Conservation (phyloP, 2,797 vertebrate species). For the Pseudochaenichthys georgianus region DNA sequence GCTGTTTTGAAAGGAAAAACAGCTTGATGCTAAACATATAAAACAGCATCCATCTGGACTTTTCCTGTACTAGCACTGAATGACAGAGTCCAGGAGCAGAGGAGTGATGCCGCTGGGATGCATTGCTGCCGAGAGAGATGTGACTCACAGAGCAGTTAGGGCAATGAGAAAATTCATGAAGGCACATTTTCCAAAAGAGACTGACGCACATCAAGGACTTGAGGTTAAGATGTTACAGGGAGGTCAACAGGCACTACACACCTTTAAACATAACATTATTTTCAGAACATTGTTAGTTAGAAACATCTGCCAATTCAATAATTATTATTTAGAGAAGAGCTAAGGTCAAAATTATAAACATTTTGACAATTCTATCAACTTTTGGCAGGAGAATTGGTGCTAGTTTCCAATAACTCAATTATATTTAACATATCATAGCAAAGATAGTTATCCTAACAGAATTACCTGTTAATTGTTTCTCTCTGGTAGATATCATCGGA, state of each 20-base stretch:
- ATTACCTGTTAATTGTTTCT: slow-evolving; percentile 7
- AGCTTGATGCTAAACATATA: slow-evolving; percentile 50
- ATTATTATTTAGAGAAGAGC: neutral
- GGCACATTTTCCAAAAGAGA: slow-evolving; percentile 64
- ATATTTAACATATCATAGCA: neutral
- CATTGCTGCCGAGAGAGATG: slow-evolving; percentile 60
- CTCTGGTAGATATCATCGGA: neutral
- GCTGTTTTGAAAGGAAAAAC: slow-evolving; percentile 49
- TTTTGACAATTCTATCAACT: too few species aligned
- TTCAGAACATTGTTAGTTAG: neutral
- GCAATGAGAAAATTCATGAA: slow-evolving; percentile 65
- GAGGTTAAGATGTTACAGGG: slow-evolving; percentile 25
- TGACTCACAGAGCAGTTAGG: slow-evolving; percentile 65
- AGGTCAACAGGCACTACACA: slow-evolving; percentile 20
- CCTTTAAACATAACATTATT: slow-evolving; percentile 6
- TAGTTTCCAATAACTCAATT: neutral
- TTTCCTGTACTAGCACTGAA: slow-evolving; percentile 39
- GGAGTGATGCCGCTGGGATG: slow-evolving; percentile 64
- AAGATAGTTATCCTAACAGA: neutral
- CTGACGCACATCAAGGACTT: slow-evolving; percentile 55
- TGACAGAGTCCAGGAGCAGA: slow-evolving; percentile 64
- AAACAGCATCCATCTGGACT: slow-evolving; percentile 62
- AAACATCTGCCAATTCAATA: slow-evolving; percentile 6
- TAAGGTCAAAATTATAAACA: slow-evolving; percentile 13
- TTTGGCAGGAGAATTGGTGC: slow-evolving; percentile 14